A percentile compares a stretch with the other conserved stretches of the same genome.
Conservation (phyloP, 2,797 vertebrate species). For the Schizothorax lantsangensis region DNA sequence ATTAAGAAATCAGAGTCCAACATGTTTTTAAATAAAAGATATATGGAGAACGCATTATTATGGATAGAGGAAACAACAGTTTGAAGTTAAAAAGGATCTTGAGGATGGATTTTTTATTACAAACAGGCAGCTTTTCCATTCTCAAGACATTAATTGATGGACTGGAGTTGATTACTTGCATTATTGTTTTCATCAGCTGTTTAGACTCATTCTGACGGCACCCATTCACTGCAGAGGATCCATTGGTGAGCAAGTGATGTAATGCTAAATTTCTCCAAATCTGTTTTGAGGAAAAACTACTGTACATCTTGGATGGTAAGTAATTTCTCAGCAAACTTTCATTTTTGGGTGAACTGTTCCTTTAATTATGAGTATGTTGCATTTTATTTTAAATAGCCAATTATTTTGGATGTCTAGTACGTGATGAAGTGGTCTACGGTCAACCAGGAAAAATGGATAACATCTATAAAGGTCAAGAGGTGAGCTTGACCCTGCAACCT, state of each 20-base stretch:
- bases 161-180: not conserved
- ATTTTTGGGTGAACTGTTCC: not conserved
- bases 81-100: not conserved
- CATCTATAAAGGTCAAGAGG: slow-evolving; percentile 10
- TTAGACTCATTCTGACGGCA: not conserved
- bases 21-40: not conserved
- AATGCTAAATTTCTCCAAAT: not conserved
- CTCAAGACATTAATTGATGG: not conserved
- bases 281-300: not conserved
- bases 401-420: not conserved
- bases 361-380: not conserved
- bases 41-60: not conserved
- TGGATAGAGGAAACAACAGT: not conserved
- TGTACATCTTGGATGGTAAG: not conserved
- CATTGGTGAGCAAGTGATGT: not conserved
- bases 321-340: not conserved
- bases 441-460: not conserved
- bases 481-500: not conserved
- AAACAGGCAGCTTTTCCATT: not conserved
- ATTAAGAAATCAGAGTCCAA: not conserved
- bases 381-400: not conserved
- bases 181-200: not conserved
- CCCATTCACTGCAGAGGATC: not conserved
- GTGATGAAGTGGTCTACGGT: not conserved
- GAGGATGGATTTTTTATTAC: not conserved